These are phyloP conservation scores for Zaprionus gabonicus DNA, from an alignment of 1,140 invertebrate species.

Conservation along the genomic window DNA sequence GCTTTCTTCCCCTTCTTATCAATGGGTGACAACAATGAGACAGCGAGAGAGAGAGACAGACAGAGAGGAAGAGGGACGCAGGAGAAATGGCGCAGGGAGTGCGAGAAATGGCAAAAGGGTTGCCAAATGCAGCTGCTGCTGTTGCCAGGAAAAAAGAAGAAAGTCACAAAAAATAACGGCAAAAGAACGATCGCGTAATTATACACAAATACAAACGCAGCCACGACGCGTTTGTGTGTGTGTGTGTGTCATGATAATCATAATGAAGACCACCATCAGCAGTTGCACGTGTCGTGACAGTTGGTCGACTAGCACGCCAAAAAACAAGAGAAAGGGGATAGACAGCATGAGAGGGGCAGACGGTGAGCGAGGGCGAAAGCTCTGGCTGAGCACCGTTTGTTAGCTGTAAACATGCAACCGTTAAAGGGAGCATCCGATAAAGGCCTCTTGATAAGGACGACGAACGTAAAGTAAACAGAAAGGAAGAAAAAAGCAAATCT, in stretches of 20 bases:
- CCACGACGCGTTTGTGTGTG: neutral
- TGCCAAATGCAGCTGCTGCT: conserved; percentile 34
- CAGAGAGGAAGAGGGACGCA: neutral
- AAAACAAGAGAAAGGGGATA: neutral
- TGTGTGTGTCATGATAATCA: conserved; percentile 5
- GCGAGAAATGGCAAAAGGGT: conserved; percentile 30
- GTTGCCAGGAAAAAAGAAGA: conserved; percentile 37
- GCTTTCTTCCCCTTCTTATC: conserved; percentile 63
- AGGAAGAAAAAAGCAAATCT: neutral
- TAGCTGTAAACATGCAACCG: neutral
- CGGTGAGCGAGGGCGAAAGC: conserved; percentile 1
- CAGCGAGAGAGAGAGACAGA: conserved; percentile 9
- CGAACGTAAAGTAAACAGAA: neutral
- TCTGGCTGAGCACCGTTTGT: neutral
- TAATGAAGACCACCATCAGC: conserved; percentile 4
- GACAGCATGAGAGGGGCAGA: neutral
- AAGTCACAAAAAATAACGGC: conserved; percentile 60
- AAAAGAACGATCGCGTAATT: conserved; percentile 18
- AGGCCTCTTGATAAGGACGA: neutral
- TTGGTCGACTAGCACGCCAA: conserved; percentile 28
- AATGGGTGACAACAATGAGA: conserved; percentile 32
- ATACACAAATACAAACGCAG: neutral
- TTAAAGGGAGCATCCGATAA: neutral
- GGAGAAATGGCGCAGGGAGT: conserved; percentile 27
- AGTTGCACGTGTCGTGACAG: conserved; percentile 37